phyloP scores from a whole-genome alignment of 2,797 vertebrate genomes.

The Acipenser oxyrinchus region DNA sequence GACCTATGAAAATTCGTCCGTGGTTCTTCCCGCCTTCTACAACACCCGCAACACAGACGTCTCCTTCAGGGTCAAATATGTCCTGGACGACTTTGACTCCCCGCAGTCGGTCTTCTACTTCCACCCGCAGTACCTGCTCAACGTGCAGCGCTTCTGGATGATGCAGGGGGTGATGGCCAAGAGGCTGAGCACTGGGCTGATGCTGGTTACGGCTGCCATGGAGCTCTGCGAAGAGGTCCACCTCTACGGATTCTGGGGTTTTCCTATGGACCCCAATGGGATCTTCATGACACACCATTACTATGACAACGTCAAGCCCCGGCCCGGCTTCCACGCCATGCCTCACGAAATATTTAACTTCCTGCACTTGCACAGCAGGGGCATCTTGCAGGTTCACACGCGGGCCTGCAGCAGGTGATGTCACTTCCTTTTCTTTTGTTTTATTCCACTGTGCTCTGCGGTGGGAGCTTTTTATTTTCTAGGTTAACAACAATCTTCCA shows the following conservation, averaged over 20 bases:
- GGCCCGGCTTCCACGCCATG: constrained; percentile 95
- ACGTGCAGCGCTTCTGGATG: constrained; percentile 90
- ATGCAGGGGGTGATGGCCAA: constrained; percentile 86
- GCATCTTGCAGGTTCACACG: constrained; percentile 87
- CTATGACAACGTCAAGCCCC: constrained; percentile 95
- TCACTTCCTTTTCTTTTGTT: not conserved
- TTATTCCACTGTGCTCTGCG: not conserved
- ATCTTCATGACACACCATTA: constrained; percentile 94
- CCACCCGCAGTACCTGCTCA: constrained; percentile 92
- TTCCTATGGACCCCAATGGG: constrained; percentile 92
- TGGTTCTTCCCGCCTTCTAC: constrained; percentile 94
- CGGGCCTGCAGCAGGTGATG: constrained; percentile 70
- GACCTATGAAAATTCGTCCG: constrained; percentile 86
- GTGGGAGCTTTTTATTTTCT: not conserved
- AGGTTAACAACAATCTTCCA: not conserved
- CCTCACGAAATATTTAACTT: constrained; percentile 95
- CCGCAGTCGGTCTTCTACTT: constrained; percentile 85
- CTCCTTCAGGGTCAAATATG: constrained; percentile 93
- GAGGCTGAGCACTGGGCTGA: constrained; percentile 87
- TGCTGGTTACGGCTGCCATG: constrained; percentile 86
- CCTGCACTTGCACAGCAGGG: constrained; percentile 91
- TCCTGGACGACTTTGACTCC: constrained; percentile 89
- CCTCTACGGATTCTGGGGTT: constrained; percentile 96
- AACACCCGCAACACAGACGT: constrained; percentile 93
- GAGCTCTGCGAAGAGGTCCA: constrained; percentile 95